Percentiles rank a stretch among this genome's conserved stretches.
These are phyloP conservation scores for Trissolcus basalis DNA, from an alignment of 1,140 invertebrate species.

Conservation along the genomic window DNA sequence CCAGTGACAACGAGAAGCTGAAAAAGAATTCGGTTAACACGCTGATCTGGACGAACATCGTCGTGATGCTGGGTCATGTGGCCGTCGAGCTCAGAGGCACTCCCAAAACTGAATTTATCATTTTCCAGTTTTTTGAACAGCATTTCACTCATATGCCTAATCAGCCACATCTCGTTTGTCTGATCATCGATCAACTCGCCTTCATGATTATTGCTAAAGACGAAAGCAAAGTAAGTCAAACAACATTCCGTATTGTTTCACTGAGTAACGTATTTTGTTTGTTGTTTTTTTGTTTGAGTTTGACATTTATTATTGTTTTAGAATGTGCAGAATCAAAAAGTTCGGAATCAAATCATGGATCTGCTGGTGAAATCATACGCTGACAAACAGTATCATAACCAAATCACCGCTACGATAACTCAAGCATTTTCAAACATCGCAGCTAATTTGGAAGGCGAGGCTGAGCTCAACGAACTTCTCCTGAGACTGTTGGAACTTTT, in stretches of 20 bases:
- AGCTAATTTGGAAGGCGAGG: constrained; percentile 91
- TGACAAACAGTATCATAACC: constrained; percentile 86
- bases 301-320: background rate
- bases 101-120: constrained; percentile 94
- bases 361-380: constrained; percentile 89
- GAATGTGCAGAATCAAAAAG: constrained; percentile 62
- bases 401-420: constrained; percentile 93
- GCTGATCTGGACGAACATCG: constrained; percentile 96
- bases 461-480: constrained; percentile 90
- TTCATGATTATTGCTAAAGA: constrained; percentile 97
- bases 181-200: constrained; percentile 98
- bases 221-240: constrained; percentile 78
- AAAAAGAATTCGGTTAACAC: constrained; percentile 61
- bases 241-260: background rate
- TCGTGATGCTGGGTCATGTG: constrained; percentile 97
- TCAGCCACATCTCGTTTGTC: constrained; percentile 83
- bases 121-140: constrained; percentile 97
- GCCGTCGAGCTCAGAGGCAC: constrained; percentile 95
- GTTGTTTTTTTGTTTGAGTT: background rate
- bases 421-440: constrained; percentile 96
- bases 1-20: constrained; percentile 63
- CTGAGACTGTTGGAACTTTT: constrained; percentile 94
- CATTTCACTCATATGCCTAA: constrained; percentile 93
- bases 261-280: background rate
- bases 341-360: constrained; percentile 98